Conservation (phyloP, 2,888 invertebrate species). For the Melanostoma scalare region DNA sequence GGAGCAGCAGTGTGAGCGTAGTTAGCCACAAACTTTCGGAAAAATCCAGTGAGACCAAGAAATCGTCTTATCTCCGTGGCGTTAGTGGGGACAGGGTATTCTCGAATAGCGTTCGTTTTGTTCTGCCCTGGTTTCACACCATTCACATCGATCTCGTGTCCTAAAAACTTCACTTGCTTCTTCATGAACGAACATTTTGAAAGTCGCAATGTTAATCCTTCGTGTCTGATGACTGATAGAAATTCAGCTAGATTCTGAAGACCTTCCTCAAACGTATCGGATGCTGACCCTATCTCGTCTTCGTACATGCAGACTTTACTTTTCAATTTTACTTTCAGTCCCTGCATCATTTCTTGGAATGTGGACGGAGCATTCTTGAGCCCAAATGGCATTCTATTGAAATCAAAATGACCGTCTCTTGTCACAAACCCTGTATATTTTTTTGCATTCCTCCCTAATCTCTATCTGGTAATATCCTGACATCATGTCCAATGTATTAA, state of each 20-base stretch:
- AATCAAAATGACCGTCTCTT: constrained; percentile 78
- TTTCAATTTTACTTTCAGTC: constrained; percentile 32
- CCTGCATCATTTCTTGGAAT: constrained; percentile 76
- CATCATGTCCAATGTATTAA: no score
- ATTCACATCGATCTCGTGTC: constrained; percentile 71
- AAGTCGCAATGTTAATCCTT: no score
- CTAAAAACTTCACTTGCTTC: no score
- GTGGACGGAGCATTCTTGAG: constrained; percentile 78
- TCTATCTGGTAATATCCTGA: constrained; percentile 70
- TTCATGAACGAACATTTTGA: no score
- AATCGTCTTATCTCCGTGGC: constrained; percentile 75
- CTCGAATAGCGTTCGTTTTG: constrained; percentile 74
- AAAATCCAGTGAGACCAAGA: constrained; percentile 76
- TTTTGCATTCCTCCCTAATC: constrained; percentile 76
- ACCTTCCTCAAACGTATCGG: constrained; percentile 46
- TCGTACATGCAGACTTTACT: constrained; percentile 51
- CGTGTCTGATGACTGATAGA: no score
- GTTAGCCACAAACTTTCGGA: constrained; percentile 75
- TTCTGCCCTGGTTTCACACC: constrained; percentile 74
- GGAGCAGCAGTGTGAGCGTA: constrained; percentile 74
- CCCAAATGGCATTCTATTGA: constrained; percentile 79
- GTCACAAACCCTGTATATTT: constrained; percentile 77
- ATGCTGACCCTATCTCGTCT: constrained; percentile 56
- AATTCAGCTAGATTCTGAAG: constrained; percentile 47
- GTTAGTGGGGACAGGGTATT: constrained; percentile 73